Evolutionary conservation across 2,888 invertebrate genomes (phyloP).

Genomic region (Papilio protenor): DNA sequence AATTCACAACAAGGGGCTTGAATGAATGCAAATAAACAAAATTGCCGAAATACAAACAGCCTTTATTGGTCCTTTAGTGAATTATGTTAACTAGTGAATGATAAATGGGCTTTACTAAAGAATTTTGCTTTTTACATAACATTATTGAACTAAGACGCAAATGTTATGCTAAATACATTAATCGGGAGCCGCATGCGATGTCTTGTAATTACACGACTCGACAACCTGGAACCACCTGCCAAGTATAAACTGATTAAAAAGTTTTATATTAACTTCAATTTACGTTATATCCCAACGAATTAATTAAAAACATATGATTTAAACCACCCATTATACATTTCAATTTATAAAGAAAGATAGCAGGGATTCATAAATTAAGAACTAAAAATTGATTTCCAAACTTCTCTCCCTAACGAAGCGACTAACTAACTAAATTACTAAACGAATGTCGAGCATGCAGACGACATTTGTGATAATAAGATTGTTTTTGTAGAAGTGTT

Average conservation of each 20-base stretch:
- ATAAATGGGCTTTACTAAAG: neutral
- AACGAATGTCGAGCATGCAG: neutral
- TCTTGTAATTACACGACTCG: neutral
- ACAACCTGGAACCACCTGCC: conserved; percentile 13
- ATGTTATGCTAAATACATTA: neutral
- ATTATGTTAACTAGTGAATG: neutral
- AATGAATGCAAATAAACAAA: neutral
- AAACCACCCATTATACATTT: neutral
- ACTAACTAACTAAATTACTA: conserved; percentile 24
- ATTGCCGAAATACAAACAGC: neutral
- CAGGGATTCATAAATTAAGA: neutral
- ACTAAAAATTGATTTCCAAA: neutral
- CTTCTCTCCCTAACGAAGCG: conserved; percentile 19
- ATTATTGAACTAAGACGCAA: conserved; percentile 13
- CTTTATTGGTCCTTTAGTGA: neutral
- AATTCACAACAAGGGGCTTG: neutral
- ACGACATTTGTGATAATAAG: neutral
- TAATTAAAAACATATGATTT: conserved; percentile 15
- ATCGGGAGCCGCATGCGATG: neutral
- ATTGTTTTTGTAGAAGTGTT: too few species aligned
- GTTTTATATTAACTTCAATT: conserved; percentile 32
- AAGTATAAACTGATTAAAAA: conserved; percentile 24
- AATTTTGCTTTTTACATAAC: neutral
- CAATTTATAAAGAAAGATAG: neutral
- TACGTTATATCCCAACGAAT: conserved; percentile 1